Percentiles rank a stretch among this genome's conserved stretches.
Conservation (phyloP, 2,797 vertebrate genomes). For the Danio albolineatus region DNA sequence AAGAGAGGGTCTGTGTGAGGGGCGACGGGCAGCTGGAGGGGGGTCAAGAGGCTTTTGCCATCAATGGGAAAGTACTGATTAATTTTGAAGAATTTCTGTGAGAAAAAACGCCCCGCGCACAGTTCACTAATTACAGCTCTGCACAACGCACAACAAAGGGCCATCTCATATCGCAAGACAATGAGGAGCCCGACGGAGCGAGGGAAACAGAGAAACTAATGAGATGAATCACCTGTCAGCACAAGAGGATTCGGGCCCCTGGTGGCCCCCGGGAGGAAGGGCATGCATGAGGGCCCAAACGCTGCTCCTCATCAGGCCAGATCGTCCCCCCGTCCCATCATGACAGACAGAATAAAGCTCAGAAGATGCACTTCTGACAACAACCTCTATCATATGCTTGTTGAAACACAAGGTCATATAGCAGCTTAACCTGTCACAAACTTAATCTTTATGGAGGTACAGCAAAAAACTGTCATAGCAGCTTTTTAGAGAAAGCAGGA, state of each 20-base stretch:
- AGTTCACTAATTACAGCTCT: slow-evolving; percentile 84
- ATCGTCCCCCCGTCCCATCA: neutral
- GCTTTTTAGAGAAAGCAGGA: too few relatives aligned
- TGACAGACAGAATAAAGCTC: neutral
- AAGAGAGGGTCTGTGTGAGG: slow-evolving; percentile 48
- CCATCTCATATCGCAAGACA: slow-evolving; percentile 87
- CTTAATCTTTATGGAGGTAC: too few relatives aligned
- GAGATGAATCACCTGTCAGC: slow-evolving; percentile 83
- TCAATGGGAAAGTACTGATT: slow-evolving; percentile 87
- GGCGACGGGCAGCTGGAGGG: slow-evolving; percentile 58
- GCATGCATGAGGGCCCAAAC: slow-evolving; percentile 57
- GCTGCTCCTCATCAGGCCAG: slow-evolving; percentile 21
- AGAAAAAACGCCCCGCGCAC: slow-evolving; percentile 84
- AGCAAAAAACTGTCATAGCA: too few relatives aligned
- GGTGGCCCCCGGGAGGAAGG: slow-evolving; percentile 37
- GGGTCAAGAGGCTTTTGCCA: slow-evolving; percentile 78
- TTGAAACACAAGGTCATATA: neutral
- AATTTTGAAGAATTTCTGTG: slow-evolving; percentile 86
- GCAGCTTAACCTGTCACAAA: slow-evolving; percentile 2
- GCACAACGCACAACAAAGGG: slow-evolving; percentile 83
- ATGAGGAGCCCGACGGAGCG: slow-evolving; percentile 80
- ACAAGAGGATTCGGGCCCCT: slow-evolving; percentile 58
- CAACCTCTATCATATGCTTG: neutral
- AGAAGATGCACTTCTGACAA: neutral
- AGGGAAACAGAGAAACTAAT: slow-evolving; percentile 64